Evolutionary conservation across 2,113 vertebrate genomes (phyloP).

Genomic region (Chelonoidis abingdonii): DNA sequence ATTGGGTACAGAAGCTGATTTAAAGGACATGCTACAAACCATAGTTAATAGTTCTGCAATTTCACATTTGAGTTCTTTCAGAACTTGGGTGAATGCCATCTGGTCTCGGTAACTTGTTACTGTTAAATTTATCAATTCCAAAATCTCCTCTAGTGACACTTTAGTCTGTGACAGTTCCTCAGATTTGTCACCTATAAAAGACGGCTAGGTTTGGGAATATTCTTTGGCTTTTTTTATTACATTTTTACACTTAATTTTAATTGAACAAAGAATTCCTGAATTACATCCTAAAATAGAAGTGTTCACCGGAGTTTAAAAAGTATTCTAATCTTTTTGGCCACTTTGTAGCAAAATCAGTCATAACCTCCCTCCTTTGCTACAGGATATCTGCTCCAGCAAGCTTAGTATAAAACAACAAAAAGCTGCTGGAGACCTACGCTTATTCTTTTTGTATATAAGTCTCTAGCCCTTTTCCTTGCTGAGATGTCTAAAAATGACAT

Average conservation of each 20-base stretch:
- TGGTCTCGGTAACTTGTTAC: too few relatives aligned
- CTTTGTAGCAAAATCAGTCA: not conserved
- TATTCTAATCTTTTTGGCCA: fast-evolving
- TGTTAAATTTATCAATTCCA: too few relatives aligned
- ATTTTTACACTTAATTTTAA: not conserved
- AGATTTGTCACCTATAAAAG: too few relatives aligned
- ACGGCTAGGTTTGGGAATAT: too few relatives aligned
- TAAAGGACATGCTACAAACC: too few relatives aligned
- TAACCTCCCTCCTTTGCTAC: not conserved
- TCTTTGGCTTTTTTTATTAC: too few relatives aligned
- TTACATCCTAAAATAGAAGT: not conserved
- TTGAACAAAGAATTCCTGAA: not conserved
- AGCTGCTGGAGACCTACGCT: not conserved
- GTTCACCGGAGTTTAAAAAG: not conserved
- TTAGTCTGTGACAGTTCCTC: too few relatives aligned
- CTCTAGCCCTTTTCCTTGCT: not conserved
- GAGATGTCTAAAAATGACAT: not conserved
- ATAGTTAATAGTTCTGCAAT: too few relatives aligned
- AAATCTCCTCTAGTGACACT: too few relatives aligned
- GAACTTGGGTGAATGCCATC: too few relatives aligned
- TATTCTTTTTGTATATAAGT: not conserved
- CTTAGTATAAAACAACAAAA: not conserved
- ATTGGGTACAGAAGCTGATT: too few relatives aligned
- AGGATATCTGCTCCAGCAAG: not conserved
- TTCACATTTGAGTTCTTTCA: too few relatives aligned